Conservation (phyloP, 2,797 vertebrate species). For the Falco cherrug region DNA sequence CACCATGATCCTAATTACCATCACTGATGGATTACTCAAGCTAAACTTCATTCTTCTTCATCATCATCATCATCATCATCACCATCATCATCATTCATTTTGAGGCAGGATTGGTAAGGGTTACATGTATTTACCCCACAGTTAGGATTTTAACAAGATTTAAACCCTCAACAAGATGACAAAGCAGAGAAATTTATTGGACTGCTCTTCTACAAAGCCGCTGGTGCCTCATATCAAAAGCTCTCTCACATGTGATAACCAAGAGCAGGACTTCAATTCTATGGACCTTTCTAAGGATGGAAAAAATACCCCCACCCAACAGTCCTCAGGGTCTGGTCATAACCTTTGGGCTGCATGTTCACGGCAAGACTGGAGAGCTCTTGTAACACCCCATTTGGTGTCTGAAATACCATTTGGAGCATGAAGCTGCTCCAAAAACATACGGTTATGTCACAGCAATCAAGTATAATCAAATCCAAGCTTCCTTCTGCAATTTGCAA, state of each 20-base stretch:
- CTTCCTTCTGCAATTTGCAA: neutral
- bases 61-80: neutral
- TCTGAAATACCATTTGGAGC: neutral
- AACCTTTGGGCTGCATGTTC: neutral
- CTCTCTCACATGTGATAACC: neutral
- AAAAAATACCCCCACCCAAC: fast-evolving
- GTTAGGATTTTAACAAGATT: neutral
- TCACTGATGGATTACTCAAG: neutral
- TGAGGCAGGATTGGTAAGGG: neutral
- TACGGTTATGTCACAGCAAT: neutral
- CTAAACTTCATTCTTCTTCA: neutral
- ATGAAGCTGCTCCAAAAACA: neutral
- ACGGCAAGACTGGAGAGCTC: neutral
- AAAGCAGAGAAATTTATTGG: neutral
- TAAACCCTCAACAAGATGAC: neutral
- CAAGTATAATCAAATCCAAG: neutral
- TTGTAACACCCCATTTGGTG: neutral
- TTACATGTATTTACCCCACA: neutral
- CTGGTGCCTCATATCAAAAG: neutral
- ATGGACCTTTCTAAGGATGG: neutral
- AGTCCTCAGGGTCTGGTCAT: neutral
- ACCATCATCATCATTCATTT: neutral
- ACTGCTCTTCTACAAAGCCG: neutral
- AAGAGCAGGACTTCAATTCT: neutral
- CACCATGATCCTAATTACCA: neutral